A percentile compares a stretch with the other conserved stretches of the same genome.
phyloP scores from a whole-genome alignment of 2,888 invertebrate species.

The Penaeus monodon region DNA sequence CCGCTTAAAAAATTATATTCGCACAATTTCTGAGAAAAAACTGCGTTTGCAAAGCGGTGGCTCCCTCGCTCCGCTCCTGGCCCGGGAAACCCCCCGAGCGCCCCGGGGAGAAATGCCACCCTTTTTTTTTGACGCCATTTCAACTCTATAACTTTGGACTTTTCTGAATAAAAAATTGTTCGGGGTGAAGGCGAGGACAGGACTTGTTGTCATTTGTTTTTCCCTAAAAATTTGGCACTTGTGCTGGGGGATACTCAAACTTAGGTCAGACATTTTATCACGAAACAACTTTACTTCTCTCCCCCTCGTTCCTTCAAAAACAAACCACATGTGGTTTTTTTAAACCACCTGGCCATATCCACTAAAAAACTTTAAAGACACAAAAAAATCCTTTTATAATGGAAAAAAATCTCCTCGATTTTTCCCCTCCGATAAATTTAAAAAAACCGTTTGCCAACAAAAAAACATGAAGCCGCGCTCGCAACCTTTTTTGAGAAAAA shows the following conservation, averaged over 20 bases:
- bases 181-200: constrained; percentile 25
- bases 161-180: constrained; percentile 23
- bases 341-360: constrained; percentile 54
- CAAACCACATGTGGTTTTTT: constrained; percentile 39
- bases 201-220: constrained; percentile 35
- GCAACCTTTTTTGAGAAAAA: constrained; percentile 55
- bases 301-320: no score
- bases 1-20: no score
- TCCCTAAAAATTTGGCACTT: constrained; percentile 25
- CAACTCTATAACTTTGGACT: constrained; percentile 20
- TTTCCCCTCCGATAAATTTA: constrained; percentile 48
- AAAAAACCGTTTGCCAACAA: constrained; percentile 52
- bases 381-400: constrained; percentile 58
- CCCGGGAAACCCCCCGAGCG: no score
- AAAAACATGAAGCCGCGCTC: constrained; percentile 50
- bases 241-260: not conserved
- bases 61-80: no score
- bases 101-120: not conserved
- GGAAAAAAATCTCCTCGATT: constrained; percentile 51
- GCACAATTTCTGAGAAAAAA: no score
- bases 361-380: constrained; percentile 57
- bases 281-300: no score
- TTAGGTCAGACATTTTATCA: constrained; percentile 28
- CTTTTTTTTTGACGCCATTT: not conserved
- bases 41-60: no score